Evolutionary conservation across 2,113 vertebrate species (phyloP), one percentile per base, ranked within the genome.

Genomic region (Cyanoliseus patagonus): DNA sequence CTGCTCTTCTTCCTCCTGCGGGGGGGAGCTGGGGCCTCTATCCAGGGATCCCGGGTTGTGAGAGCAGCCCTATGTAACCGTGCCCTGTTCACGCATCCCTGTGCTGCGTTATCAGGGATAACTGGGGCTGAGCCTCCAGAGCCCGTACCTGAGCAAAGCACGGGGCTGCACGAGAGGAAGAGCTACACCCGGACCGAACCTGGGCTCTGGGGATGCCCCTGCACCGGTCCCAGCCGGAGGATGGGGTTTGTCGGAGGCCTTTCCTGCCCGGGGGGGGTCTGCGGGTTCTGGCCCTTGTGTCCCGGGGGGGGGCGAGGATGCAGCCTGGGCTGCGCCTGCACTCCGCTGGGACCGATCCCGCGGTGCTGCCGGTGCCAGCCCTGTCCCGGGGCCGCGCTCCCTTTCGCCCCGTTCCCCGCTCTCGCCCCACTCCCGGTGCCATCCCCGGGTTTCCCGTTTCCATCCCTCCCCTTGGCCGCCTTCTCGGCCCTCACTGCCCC

Each of bases 151-250:
- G 53, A 8, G 53, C 53, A 20, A 7, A 31, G 8, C 51, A 31
- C 30, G 52, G 52, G 52, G 17, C 3, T 55, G 52, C 7, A 31
- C 17, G 17, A 18, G 52, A 18, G 52, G 52, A 18, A 31, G 53
- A 33, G 53, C 53, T 20, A 3, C 4, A 31, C 10, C 13, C 70
- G 4, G 13, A 22, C 39, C 9, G 33, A 44, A 22, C 10, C 17
- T 8, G 42, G 42, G 42, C 18, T 2, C 7, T 5, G 37, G 3
- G 27, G 33, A 1, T 17, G 17, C 10, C 23, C 19, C 8, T 52
- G 49, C 20, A 3, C 25, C 28, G 0, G 7, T 7, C 22, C 17
- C 44, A 31, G 23, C 2, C 1, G 4, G 3, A 11, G 33, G 22
- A 31, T 7, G 0, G 6, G 37, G 76, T 91, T 76, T 79, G 3